Conservation (phyloP, 2,113 vertebrate species). For the Cyprinodon tularosa region DNA sequence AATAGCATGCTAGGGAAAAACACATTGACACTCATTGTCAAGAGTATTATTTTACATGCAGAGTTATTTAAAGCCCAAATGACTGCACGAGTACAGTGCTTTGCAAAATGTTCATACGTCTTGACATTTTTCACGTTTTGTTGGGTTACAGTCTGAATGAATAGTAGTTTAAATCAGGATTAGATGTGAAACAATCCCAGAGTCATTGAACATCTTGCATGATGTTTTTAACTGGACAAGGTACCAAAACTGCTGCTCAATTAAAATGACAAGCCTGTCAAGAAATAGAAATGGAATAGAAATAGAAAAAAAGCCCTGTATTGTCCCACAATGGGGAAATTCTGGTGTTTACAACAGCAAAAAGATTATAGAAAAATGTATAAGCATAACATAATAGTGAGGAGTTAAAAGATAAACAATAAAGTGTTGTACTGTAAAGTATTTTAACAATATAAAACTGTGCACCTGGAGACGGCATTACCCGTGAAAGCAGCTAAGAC, state of each 20-base stretch:
- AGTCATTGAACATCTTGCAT: neutral
- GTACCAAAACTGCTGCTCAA: too few relatives aligned
- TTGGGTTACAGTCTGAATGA: neutral
- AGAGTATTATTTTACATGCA: slow-evolving; percentile 28
- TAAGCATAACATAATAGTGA: too few relatives aligned
- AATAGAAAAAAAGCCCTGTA: too few relatives aligned
- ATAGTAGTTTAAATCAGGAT: neutral
- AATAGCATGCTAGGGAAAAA: slow-evolving; percentile 32
- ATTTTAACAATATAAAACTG: too few relatives aligned
- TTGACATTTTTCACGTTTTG: neutral
- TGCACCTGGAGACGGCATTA: neutral
- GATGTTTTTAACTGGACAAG: neutral
- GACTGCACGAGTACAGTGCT: neutral
- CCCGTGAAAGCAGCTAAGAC: neutral
- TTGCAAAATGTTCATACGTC: neutral
- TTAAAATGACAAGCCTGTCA: too few relatives aligned
- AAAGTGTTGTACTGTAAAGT: too few relatives aligned
- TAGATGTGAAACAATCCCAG: neutral
- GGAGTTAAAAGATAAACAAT: too few relatives aligned
- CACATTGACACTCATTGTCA: slow-evolving; percentile 12
- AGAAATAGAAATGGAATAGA: neutral
- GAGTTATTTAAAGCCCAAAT: slow-evolving; percentile 3
- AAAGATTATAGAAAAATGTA: too few relatives aligned
- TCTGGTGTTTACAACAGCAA: too few relatives aligned
- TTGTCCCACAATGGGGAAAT: too few relatives aligned